These are phyloP conservation scores for Synanceia verrucosa DNA, from an alignment of 2,797 vertebrate species.

Conservation along the genomic window DNA sequence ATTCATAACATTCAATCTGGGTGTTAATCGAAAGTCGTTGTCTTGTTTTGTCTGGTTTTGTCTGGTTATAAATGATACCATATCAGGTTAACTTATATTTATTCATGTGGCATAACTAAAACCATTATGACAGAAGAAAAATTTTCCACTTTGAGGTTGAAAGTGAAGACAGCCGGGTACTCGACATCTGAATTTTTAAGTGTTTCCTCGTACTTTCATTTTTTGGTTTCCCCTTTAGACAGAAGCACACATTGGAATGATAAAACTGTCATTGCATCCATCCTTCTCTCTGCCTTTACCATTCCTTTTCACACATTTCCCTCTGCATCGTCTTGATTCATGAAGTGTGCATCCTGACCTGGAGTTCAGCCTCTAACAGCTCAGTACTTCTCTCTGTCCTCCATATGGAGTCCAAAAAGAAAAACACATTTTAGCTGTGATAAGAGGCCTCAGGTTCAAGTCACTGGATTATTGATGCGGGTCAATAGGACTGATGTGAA, in stretches of 20 bases:
- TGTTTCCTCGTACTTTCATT: no score
- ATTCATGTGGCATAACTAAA: no score
- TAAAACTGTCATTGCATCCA: background rate
- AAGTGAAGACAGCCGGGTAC: no score
- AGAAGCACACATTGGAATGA: background rate
- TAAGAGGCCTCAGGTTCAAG: background rate
- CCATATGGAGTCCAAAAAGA: background rate
- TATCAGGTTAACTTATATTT: no score
- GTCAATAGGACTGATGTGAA: background rate
- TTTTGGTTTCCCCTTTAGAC: no score
- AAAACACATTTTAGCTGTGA: background rate
- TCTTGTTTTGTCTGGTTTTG: no score
- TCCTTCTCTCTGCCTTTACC: constrained; percentile 7
- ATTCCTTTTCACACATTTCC: constrained; percentile 23
- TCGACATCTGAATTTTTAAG: background rate
- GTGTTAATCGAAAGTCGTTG: no score
- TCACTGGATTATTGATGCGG: background rate
- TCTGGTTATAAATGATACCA: no score
- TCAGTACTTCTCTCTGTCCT: background rate
- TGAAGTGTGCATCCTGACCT: constrained; percentile 15
- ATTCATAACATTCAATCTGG: no score
- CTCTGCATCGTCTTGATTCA: constrained; percentile 22
- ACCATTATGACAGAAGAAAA: no score
- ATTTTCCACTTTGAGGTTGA: no score
- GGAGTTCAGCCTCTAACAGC: constrained; percentile 26